These are phyloP conservation scores for Acinonyx jubatus DNA, from an alignment of 2,113 vertebrate genomes.

Conservation along the genomic window DNA sequence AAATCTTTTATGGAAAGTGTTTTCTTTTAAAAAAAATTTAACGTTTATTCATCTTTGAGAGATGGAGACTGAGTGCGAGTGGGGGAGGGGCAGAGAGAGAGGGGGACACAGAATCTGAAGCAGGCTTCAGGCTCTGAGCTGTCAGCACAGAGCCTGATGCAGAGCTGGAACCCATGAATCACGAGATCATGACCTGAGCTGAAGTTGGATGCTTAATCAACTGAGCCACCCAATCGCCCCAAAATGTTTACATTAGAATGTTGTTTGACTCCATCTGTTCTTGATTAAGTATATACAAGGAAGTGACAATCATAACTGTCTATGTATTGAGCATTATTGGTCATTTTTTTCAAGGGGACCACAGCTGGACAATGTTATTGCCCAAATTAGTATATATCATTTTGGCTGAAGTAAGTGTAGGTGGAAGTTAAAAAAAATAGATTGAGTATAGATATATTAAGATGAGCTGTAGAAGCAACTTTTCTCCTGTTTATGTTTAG, in stretches of 20 bases:
- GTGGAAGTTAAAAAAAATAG: not conserved
- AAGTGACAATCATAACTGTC: constrained; percentile 13
- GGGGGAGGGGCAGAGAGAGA: no score
- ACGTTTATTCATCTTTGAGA: no score
- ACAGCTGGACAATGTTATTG: not conserved
- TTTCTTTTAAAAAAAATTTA: not conserved
- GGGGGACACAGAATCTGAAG: no score
- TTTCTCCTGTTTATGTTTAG: not conserved
- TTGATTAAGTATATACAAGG: constrained; percentile 26
- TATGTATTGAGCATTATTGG: constrained; percentile 48
- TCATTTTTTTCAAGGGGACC: constrained; percentile 7
- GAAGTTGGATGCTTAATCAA: no score
- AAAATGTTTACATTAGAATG: not conserved
- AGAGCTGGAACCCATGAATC: no score
- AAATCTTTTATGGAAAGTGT: not conserved
- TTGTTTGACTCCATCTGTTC: constrained; percentile 18
- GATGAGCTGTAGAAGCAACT: not conserved
- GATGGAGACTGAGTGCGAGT: no score
- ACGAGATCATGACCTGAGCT: no score
- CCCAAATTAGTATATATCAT: not conserved
- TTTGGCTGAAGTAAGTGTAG: not conserved
- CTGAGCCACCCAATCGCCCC: no score
- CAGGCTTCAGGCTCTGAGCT: no score
- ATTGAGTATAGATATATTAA: not conserved
- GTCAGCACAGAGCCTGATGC: no score